Conservation (phyloP, 1,140 invertebrate genomes). For the Sitobion miscanthi region DNA sequence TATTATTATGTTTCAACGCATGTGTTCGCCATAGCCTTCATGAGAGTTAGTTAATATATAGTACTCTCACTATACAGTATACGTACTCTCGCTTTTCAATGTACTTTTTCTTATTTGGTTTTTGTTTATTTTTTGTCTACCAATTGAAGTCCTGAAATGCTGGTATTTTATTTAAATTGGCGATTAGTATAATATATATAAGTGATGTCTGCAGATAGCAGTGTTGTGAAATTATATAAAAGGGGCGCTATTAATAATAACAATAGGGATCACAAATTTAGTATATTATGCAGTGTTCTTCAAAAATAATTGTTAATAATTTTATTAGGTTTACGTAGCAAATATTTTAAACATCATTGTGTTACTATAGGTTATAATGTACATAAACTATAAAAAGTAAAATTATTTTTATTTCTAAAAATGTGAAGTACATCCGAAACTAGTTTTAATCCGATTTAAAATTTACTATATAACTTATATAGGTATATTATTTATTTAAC, state of each 20-base stretch:
- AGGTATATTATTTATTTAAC: not conserved
- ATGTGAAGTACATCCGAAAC: not conserved
- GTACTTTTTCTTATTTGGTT: slow-evolving; percentile 29
- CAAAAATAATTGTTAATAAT: slow-evolving; percentile 29
- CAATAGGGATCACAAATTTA: not conserved
- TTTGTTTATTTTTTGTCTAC: slow-evolving; percentile 43
- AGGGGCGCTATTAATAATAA: slow-evolving; percentile 18
- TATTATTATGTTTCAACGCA: slow-evolving; percentile 47
- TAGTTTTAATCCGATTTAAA: not conserved
- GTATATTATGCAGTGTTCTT: slow-evolving; percentile 20
- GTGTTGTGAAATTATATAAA: not conserved
- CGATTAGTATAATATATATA: slow-evolving; percentile 15
- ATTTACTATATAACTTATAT: not conserved
- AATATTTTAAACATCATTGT: not conserved
- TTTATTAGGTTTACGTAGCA: not conserved
- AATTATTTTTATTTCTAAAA: not conserved
- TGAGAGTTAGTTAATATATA: not conserved
- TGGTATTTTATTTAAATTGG: slow-evolving; percentile 49
- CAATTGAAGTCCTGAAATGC: slow-evolving; percentile 42
- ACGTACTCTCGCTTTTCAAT: slow-evolving; percentile 31
- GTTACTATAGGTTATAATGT: not conserved
- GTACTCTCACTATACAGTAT: not conserved
- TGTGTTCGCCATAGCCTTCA: slow-evolving; percentile 38
- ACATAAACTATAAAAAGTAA: not conserved
- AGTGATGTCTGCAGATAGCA: not conserved